Evolutionary conservation across 2,113 vertebrate species (phyloP).

Genomic region (Furnarius figulus): DNA sequence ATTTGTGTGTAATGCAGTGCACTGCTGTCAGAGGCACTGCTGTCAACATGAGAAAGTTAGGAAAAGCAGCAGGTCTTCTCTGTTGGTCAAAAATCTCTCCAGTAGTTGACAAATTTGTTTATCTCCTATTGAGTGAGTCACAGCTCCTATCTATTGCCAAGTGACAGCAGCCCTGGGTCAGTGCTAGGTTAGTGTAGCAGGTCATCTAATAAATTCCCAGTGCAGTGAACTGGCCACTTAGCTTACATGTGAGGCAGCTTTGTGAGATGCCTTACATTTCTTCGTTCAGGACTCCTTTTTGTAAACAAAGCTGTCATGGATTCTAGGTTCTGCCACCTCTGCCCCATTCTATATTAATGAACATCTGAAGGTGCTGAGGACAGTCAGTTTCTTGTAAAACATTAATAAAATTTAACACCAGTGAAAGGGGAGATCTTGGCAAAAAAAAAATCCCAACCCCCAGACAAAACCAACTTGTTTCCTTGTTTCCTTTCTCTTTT

Average conservation of each 20-base stretch:
- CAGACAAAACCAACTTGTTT: not conserved
- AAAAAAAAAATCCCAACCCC: not conserved
- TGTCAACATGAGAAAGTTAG: not conserved
- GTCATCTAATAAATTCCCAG: not conserved
- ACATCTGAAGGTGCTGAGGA: not conserved
- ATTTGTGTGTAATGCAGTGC: not conserved
- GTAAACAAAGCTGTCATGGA: not conserved
- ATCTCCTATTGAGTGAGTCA: not conserved
- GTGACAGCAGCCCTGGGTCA: not conserved
- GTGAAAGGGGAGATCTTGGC: not conserved
- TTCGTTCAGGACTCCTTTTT: not conserved
- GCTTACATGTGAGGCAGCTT: not conserved
- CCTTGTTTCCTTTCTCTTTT: not conserved
- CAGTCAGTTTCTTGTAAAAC: not conserved
- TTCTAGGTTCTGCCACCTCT: not conserved
- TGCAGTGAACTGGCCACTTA: not conserved
- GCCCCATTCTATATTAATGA: not conserved
- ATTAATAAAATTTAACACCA: not conserved
- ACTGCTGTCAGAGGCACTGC: not conserved
- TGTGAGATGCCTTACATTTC: not conserved
- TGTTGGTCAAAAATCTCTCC: not conserved
- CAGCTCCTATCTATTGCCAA: not conserved
- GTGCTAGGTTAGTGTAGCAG: not conserved
- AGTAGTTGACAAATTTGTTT: constrained; percentile 30
- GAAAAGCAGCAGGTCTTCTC: not conserved